Percentiles rank a stretch among this genome's conserved stretches.
These are phyloP conservation scores for Eulemur rubriventer DNA, from an alignment of 2,797 vertebrate genomes.

Conservation along the genomic window DNA sequence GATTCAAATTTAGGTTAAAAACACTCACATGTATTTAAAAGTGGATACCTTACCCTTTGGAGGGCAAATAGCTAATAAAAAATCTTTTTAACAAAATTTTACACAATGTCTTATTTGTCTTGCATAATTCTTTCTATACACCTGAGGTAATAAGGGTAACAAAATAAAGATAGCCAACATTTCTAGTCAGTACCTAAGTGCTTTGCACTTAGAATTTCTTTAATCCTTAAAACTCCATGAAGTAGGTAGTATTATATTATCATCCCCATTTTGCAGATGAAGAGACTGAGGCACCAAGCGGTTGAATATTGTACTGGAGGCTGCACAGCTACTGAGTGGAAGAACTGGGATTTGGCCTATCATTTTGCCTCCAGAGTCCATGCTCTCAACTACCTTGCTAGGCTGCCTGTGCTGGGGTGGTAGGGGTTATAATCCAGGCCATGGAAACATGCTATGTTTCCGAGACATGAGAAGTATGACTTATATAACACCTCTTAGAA, in stretches of 20 bases:
- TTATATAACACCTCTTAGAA: neutral
- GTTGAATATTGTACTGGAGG: neutral
- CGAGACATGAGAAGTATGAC: neutral
- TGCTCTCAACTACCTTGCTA: neutral
- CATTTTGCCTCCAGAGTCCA: neutral
- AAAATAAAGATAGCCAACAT: neutral
- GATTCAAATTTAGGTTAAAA: conserved; percentile 67
- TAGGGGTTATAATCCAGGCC: neutral
- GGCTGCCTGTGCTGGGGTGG: neutral
- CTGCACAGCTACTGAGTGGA: neutral
- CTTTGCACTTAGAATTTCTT: neutral
- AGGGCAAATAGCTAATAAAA: conserved; percentile 49
- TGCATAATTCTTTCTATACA: neutral
- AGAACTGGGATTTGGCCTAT: neutral
- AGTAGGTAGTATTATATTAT: neutral
- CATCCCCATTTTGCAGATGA: neutral
- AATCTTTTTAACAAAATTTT: neutral
- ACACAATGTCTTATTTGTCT: neutral
- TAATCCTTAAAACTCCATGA: neutral
- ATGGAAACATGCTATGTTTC: neutral
- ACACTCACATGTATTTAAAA: conserved; percentile 54
- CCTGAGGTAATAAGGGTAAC: neutral
- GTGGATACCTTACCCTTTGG: conserved; percentile 5
- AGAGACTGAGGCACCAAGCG: neutral
- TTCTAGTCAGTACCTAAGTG: neutral